Percentiles rank a stretch among this genome's conserved stretches.
Evolutionary conservation across 35 echinoderm and acorn worm species (phyloP).

Genomic region (Strongylocentrotus purpuratus): DNA sequence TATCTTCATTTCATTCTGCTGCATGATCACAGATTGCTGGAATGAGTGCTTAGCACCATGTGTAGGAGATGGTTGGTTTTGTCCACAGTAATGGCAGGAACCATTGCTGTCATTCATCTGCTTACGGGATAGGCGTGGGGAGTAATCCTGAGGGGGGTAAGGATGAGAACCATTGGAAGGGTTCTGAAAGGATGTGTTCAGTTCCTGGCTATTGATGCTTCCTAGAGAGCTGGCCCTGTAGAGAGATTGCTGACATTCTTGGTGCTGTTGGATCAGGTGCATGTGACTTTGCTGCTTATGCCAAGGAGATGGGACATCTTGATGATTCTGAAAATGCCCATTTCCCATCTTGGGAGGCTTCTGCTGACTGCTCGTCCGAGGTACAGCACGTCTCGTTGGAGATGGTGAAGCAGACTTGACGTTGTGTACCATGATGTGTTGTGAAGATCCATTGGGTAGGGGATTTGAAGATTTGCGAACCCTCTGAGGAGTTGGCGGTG

Average conservation of each 20-base stretch:
- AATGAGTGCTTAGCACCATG: slow-evolving; percentile 50
- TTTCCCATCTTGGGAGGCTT: slow-evolving; percentile 30
- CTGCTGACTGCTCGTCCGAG: slow-evolving; percentile 43
- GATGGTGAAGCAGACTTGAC: slow-evolving; percentile 39
- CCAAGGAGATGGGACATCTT: slow-evolving; percentile 33
- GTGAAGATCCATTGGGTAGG: slow-evolving; percentile 3
- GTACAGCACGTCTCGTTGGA: slow-evolving; percentile 1
- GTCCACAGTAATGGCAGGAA: slow-evolving; percentile 36
- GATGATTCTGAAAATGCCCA: not conserved
- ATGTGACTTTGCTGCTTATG: slow-evolving; percentile 35
- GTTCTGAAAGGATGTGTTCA: slow-evolving; percentile 15
- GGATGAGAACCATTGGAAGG: no score
- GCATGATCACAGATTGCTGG: slow-evolving; percentile 39
- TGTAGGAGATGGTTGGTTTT: slow-evolving; percentile 44
- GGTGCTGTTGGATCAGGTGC: slow-evolving; percentile 43
- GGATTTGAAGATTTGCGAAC: slow-evolving; percentile 46
- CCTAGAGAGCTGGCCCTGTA: slow-evolving; percentile 29
- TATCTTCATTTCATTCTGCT: not conserved
- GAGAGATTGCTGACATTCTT: slow-evolving; percentile 23
- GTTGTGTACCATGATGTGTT: not conserved
- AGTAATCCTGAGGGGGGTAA: slow-evolving; percentile 6
- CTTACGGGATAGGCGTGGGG: slow-evolving; percentile 29
- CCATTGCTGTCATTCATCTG: not conserved
- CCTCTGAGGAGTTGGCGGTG: slow-evolving; percentile 44
- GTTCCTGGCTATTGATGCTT: slow-evolving; percentile 38